These are phyloP conservation scores for Cossypha caffra DNA, from an alignment of 2,797 vertebrate genomes.

Conservation along the genomic window DNA sequence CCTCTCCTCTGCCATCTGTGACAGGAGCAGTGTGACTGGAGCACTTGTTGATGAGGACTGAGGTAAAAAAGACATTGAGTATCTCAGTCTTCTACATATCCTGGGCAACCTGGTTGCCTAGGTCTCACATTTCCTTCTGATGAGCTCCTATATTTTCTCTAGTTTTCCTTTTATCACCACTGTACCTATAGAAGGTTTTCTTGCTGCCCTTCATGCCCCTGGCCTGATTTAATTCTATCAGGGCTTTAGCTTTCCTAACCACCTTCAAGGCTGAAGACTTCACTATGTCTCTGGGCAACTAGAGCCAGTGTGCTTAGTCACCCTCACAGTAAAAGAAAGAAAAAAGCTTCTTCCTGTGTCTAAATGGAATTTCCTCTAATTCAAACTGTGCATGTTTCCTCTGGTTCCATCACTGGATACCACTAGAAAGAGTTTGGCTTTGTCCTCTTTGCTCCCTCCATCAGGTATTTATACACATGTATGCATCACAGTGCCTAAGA, in stretches of 20 bases:
- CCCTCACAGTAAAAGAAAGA: background rate
- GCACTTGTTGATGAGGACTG: background rate
- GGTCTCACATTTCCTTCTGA: background rate
- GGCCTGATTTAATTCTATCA: background rate
- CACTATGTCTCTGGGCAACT: background rate
- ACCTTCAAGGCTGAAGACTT: background rate
- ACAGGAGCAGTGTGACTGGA: background rate
- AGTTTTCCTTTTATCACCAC: background rate
- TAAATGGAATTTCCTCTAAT: background rate
- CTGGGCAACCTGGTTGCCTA: rapidly evolving
- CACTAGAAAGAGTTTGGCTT: background rate
- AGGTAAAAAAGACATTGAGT: background rate
- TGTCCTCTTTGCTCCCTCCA: background rate
- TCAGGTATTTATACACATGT: background rate
- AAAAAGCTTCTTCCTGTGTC: background rate
- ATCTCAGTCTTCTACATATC: background rate
- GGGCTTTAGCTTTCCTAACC: background rate
- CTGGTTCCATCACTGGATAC: background rate
- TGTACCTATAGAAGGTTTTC: background rate
- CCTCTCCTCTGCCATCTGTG: background rate
- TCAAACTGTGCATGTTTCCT: background rate
- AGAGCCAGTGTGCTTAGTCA: background rate
- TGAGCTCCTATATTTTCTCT: background rate
- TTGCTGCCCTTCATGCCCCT: background rate
- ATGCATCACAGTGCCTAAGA: background rate